Percentiles rank a stretch among this genome's conserved stretches.
Evolutionary conservation across 1,140 invertebrate species (phyloP).

Genomic region (Diorhabda sublineata): DNA sequence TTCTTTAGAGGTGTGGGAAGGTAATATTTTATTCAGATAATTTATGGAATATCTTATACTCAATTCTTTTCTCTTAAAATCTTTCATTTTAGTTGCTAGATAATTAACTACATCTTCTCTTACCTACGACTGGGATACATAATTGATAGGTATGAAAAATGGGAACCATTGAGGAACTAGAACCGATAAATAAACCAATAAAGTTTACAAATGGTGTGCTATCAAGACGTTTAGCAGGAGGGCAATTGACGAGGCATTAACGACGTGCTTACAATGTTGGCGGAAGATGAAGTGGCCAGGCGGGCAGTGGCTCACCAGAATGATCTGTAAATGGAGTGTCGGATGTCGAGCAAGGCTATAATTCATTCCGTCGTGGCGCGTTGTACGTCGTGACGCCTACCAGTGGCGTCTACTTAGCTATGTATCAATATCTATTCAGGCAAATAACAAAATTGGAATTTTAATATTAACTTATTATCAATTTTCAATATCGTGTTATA

Average conservation of each 20-base stretch:
- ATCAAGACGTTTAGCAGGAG: slow-evolving; percentile 40
- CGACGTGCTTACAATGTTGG: slow-evolving; percentile 34
- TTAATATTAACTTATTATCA: too few species aligned
- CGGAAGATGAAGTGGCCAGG: slow-evolving; percentile 55
- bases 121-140: not conserved
- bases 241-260: slow-evolving; percentile 40
- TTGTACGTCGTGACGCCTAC: not conserved
- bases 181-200: slow-evolving; percentile 22
- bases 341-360: slow-evolving; percentile 47
- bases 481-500: too few species aligned
- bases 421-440: too few species aligned
- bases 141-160: slow-evolving; percentile 1
- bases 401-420: not conserved
- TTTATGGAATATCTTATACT: too few species aligned
- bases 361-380: slow-evolving; percentile 35
- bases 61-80: too few species aligned
- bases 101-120: too few species aligned
- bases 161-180: slow-evolving; percentile 12
- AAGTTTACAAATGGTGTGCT: slow-evolving; percentile 41
- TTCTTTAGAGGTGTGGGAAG: too few species aligned
- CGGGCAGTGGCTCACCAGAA: slow-evolving; percentile 53
- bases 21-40: too few species aligned
- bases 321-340: slow-evolving; percentile 58
- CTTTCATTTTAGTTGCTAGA: too few species aligned
- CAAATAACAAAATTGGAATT: too few species aligned